Percentiles rank a stretch among this genome's conserved stretches.
These are phyloP conservation scores for Herpailurus yagouaroundi DNA, from an alignment of 2,113 vertebrate genomes.

Conservation along the genomic window DNA sequence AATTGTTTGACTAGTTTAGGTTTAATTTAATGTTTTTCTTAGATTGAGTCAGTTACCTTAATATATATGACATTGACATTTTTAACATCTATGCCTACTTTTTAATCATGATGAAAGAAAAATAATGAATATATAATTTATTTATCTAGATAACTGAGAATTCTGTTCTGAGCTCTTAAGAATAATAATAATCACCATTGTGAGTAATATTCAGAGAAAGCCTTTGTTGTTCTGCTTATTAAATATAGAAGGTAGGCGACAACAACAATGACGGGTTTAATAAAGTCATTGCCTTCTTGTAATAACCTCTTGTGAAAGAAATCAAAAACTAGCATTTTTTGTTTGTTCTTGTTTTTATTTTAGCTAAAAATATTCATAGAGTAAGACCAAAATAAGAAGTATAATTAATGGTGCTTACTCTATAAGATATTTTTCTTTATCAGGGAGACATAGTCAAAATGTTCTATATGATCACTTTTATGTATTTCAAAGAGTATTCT, in stretches of 20 bases:
- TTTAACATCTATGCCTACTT: neutral
- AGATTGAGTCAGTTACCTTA: neutral
- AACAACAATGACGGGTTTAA: neutral
- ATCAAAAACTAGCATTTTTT: neutral
- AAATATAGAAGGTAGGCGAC: neutral
- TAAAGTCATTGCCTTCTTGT: neutral
- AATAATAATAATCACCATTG: neutral
- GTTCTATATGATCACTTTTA: neutral
- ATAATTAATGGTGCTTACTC: neutral
- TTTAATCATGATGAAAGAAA: neutral
- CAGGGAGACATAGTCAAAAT: neutral
- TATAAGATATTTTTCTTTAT: neutral
- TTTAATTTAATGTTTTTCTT: neutral
- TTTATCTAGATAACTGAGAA: neutral
- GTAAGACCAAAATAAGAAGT: neutral
- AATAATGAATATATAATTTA: neutral
- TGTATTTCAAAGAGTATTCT: neutral
- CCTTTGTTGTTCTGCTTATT: neutral
- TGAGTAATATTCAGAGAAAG: neutral
- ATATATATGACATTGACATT: neutral
- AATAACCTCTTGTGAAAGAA: neutral
- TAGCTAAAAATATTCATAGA: neutral
- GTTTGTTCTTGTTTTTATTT: neutral
- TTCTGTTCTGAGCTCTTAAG: neutral
- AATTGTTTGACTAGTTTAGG: neutral